Conservation (phyloP, 1,140 invertebrate species). For the Chrysomallon squamiferum region DNA sequence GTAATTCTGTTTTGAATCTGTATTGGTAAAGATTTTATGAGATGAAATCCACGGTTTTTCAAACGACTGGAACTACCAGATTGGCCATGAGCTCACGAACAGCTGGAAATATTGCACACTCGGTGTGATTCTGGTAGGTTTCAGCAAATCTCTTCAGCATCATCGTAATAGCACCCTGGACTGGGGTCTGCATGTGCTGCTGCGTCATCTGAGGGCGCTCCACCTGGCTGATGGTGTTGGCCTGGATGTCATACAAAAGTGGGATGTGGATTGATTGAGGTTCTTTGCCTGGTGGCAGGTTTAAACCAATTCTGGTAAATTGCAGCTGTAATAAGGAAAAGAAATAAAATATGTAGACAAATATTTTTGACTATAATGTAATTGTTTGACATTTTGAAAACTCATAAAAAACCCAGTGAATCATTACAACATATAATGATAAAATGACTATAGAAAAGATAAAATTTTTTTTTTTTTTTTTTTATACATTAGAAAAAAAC, state of each 20-base stretch:
- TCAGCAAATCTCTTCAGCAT: slow-evolving; percentile 72
- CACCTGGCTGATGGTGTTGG: slow-evolving; percentile 84
- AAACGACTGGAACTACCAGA: slow-evolving; percentile 65
- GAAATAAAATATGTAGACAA: background rate
- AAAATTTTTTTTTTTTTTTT: background rate
- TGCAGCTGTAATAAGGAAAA: slow-evolving; percentile 72
- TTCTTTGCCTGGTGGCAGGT: slow-evolving; percentile 72
- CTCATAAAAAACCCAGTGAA: background rate
- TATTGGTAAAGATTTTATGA: too few relatives aligned
- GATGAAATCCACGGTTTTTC: too few relatives aligned
- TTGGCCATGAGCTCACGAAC: slow-evolving; percentile 84
- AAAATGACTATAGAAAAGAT: background rate
- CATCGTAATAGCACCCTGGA: slow-evolving; percentile 67
- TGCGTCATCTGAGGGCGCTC: slow-evolving; percentile 68
- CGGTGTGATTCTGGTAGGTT: slow-evolving; percentile 68
- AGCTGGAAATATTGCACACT: slow-evolving; percentile 88
- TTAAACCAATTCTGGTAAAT: slow-evolving; percentile 76
- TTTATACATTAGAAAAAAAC: too few relatives aligned
- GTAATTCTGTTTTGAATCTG: too few relatives aligned
- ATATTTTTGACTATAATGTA: background rate
- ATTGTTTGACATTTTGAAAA: background rate
- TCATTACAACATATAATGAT: background rate
- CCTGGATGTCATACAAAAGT: slow-evolving; percentile 84
- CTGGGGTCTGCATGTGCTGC: slow-evolving; percentile 29
- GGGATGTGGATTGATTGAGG: slow-evolving; percentile 84